Evolutionary conservation across 2,113 vertebrate species (phyloP).

Genomic region (Pelobates fuscus): DNA sequence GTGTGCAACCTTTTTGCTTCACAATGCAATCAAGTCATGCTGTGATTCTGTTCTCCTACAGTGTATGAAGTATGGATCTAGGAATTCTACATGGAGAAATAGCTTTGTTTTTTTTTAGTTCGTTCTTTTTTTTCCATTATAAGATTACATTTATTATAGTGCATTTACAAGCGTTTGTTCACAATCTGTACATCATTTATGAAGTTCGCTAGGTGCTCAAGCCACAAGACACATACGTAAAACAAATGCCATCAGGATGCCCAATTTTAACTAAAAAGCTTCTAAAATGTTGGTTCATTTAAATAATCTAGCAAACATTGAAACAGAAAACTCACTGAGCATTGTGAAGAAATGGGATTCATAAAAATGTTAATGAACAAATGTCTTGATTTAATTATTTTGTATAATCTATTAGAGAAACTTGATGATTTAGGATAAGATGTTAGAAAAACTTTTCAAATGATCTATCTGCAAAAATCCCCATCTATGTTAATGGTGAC

Average conservation of each 20-base stretch:
- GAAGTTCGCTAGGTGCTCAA: not conserved
- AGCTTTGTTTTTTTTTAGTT: conserved; percentile 42
- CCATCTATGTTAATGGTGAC: too few relatives aligned
- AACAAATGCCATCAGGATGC: not conserved
- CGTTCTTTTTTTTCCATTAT: conserved; percentile 23
- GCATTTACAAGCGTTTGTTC: conserved; percentile 18
- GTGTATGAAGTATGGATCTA: conserved; percentile 48
- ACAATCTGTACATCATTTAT: conserved; percentile 17
- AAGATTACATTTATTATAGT: conserved; percentile 35
- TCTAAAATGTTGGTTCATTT: too few relatives aligned
- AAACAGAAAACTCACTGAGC: too few relatives aligned
- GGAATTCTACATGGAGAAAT: conserved; percentile 28
- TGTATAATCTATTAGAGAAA: too few relatives aligned
- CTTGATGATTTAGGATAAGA: too few relatives aligned
- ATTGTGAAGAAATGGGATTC: too few relatives aligned
- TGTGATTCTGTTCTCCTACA: conserved; percentile 47
- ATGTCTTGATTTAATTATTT: too few relatives aligned
- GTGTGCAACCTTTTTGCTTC: conserved; percentile 48
- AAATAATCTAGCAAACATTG: too few relatives aligned
- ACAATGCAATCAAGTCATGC: conserved; percentile 49
- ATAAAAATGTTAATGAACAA: too few relatives aligned
- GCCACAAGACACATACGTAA: not conserved
- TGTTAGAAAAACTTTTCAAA: too few relatives aligned
- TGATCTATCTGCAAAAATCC: too few relatives aligned
- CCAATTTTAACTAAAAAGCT: not conserved